Evolutionary conservation across 2,797 vertebrate genomes (phyloP).

Genomic region (Amblyraja radiata): DNA sequence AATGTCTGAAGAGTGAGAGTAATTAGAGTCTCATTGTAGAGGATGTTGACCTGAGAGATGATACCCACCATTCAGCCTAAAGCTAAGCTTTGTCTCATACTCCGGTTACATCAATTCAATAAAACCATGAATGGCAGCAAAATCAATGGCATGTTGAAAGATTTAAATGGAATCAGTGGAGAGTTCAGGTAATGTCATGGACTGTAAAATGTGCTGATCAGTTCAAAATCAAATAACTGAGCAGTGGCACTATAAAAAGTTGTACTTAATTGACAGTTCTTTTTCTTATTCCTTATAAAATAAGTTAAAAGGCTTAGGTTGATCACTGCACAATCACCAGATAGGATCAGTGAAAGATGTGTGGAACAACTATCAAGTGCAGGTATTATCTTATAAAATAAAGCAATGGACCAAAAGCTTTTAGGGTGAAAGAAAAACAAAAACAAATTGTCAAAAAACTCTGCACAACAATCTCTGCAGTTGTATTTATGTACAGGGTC

Average conservation of each 20-base stretch:
- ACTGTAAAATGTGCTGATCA: not conserved
- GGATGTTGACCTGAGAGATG: too few species aligned
- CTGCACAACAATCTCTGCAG: not conserved
- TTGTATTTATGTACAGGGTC: not conserved
- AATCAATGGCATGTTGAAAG: not conserved
- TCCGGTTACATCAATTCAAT: not conserved
- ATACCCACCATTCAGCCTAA: too few species aligned
- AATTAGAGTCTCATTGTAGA: too few species aligned
- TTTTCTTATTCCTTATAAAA: not conserved
- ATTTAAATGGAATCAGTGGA: not conserved
- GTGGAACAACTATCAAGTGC: not conserved
- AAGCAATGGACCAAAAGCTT: not conserved
- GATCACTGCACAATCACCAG: not conserved
- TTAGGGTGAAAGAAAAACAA: not conserved
- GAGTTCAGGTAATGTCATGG: not conserved
- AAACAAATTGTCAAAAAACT: not conserved
- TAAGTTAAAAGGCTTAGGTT: not conserved
- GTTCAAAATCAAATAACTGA: slow-evolving; percentile 1
- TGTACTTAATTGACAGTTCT: not conserved
- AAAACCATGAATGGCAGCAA: not conserved
- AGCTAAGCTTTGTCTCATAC: not conserved
- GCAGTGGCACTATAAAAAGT: not conserved
- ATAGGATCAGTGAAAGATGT: not conserved
- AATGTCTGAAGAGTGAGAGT: too few species aligned
- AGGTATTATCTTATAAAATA: not conserved